Evolutionary conservation across 2,113 vertebrate genomes (phyloP), one percentile per base, ranked within the genome.

Genomic region (Calypte anna): DNA sequence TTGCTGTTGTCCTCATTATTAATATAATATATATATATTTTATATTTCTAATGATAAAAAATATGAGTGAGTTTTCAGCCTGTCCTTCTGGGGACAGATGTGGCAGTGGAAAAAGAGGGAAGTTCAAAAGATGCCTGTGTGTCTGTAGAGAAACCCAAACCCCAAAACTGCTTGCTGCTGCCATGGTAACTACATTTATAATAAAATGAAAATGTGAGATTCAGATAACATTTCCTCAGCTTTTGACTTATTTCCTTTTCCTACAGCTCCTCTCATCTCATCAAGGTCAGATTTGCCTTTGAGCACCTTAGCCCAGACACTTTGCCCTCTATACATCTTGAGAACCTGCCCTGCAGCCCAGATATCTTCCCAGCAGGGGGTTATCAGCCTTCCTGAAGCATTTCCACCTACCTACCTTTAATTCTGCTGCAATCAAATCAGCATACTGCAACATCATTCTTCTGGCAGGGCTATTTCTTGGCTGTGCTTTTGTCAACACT

Each of bases 171-270:
- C 31, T 92, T 91, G 43, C 73, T 82, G 90, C 53, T 92, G 77
- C 78, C 84, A 87, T 76, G 69, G 93, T 61, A 91, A 94, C 88
- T 59, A 59, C 46, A 74, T 88, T 88, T 88, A 86, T 48, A 83
- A 83, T 51, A 66, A 78, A 61, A 91, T 27, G 72, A 88, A 95
- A 69, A 88, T 31, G 30, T 1, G 1, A 86, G 50, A 50, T 63
- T 81, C 11, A 80, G 59, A 46, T 62, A 93, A 67, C 46, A 59
- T 85, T 87, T 91, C 55, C 55, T 83, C 63, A 81, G 33, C 27
- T 77, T 93, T 96, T 90, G 57, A 93, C 75, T 46, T 90, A 64
- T 88, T 88, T 95, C 62, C 22, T 85, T 95, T 90, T 91, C 54
- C 57, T 87, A 40, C 48, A 54, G 10, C 27, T 54, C 63, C 22